Conservation (phyloP, 2,888 invertebrate genomes). For the Malthinus flaveolus region DNA sequence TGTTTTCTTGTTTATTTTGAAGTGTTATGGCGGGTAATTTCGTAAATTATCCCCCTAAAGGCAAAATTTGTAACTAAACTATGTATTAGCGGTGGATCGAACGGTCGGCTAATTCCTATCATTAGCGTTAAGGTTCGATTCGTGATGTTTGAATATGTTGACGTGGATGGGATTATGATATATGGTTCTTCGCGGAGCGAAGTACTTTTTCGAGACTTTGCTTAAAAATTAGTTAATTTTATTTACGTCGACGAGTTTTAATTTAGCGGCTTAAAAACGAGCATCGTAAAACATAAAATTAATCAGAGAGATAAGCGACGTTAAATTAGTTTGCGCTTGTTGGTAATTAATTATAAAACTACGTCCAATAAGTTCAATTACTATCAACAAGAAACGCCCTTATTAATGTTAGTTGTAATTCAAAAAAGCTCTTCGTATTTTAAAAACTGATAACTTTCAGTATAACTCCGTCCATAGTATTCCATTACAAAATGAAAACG, state of each 20-base stretch:
- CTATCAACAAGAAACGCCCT: constrained; percentile 19
- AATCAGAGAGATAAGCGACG: background rate
- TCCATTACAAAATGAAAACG: constrained; percentile 53
- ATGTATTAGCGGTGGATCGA: constrained; percentile 67
- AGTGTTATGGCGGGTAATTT: constrained; percentile 57
- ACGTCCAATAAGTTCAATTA: constrained; percentile 12
- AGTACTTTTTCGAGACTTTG: background rate
- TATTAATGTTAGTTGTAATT: constrained; percentile 24
- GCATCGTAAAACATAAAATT: constrained; percentile 1
- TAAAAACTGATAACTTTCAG: constrained; percentile 26
- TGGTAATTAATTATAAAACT: constrained; percentile 17
- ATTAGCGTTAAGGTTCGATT: constrained; percentile 57
- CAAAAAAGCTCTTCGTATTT: constrained; percentile 19
- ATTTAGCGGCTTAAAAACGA: background rate
- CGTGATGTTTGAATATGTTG: constrained; percentile 59
- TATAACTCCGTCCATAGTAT: constrained; percentile 44
- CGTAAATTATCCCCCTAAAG: constrained; percentile 63
- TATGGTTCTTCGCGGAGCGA: constrained; percentile 12
- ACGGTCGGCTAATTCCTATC: constrained; percentile 61
- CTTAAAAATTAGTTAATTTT: background rate
- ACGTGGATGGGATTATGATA: constrained; percentile 43
- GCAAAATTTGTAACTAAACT: constrained; percentile 67
- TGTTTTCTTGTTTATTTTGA: constrained; percentile 57
- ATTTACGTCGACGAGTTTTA: background rate
- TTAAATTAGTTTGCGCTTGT: constrained; percentile 1